Base-by-base conservation (phyloP, 1,140 invertebrate species). In the Camponotus floridanus region DNA sequence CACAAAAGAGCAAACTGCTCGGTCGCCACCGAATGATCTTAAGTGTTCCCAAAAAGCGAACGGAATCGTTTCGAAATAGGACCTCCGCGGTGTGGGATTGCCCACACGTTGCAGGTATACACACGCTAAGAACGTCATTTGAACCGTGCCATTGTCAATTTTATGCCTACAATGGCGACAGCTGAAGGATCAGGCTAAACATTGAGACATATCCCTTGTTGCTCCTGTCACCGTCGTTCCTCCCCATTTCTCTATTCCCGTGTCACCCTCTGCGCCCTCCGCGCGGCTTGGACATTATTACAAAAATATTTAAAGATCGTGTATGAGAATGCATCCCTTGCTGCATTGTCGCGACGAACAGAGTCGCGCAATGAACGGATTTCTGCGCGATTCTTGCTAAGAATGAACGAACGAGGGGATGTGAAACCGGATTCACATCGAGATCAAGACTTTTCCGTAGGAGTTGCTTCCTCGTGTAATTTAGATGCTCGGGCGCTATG, bases 151-250 rank as follows among this genome's bases (percentile, higher is more conserved):
- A 93, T 94, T 94, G 92, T 94, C 88, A 64, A 91, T 90, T 91
- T 88, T 64, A 39, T 57, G 39, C 21, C 65, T 51, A 95, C 93
- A 95, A 94, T 93, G 90, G 92, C 73, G 91, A 91, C 94, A 95
- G 94, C 94, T 95, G 94, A 94, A 94, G 91, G 91, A 92, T 91
- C 89, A 91, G 83, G 91, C 90, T 93, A 94, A 95, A 95, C 94
- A 95, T 95, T 95, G 93, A 95, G 94, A 95, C 94, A 91, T 93
- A 92, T 92, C 92, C 81, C 85, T 93, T 94, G 94, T 94, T 93
- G 91, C 86, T 91, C 76, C 89, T 92, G 93, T 94, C 94, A 94
- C 91, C 90, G 88, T 86, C 64, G 91, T 76, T 64, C 89, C 92
- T 90, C 90, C 92, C 92, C 45, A 51, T 42, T 62, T 86, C 15